phyloP scores from a whole-genome alignment of 2,113 vertebrate genomes.

The Melanerpes aurifrons region DNA sequence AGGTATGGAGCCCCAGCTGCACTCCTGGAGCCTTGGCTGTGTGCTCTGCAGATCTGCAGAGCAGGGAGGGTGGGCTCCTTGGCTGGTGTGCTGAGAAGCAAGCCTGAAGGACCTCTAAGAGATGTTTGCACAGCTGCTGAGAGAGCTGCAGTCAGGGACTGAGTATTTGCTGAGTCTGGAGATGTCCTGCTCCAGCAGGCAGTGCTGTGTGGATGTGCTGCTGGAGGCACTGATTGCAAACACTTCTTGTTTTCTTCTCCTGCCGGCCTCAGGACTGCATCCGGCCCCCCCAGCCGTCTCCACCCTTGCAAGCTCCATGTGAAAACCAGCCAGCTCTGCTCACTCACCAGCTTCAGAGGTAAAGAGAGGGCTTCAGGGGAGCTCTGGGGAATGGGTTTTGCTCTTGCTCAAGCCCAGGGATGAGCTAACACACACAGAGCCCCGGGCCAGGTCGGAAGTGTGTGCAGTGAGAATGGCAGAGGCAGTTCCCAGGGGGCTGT shows the following conservation, averaged over 20 bases:
- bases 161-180: neutral
- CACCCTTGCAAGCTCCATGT: conserved; percentile 87
- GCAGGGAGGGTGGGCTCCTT: neutral
- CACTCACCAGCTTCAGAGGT: conserved; percentile 99
- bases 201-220: neutral
- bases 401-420: neutral
- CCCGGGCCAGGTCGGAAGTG: neutral
- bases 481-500: neutral
- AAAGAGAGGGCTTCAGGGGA: neutral
- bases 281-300: conserved; percentile 79
- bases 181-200: neutral
- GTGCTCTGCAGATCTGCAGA: neutral
- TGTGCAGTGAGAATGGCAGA: neutral
- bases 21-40: neutral
- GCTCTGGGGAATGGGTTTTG: neutral
- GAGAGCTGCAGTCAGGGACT: neutral
- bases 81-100: neutral
- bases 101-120: neutral
- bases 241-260: conserved; percentile 24
- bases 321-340: conserved; percentile 97
- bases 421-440: neutral
- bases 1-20: conserved; percentile 73
- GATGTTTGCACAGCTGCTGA: neutral
- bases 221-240: neutral
- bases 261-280: conserved; percentile 76